Base-by-base conservation (phyloP, 2,113 vertebrate genomes). In the Erythrocercus mccallii region DNA sequence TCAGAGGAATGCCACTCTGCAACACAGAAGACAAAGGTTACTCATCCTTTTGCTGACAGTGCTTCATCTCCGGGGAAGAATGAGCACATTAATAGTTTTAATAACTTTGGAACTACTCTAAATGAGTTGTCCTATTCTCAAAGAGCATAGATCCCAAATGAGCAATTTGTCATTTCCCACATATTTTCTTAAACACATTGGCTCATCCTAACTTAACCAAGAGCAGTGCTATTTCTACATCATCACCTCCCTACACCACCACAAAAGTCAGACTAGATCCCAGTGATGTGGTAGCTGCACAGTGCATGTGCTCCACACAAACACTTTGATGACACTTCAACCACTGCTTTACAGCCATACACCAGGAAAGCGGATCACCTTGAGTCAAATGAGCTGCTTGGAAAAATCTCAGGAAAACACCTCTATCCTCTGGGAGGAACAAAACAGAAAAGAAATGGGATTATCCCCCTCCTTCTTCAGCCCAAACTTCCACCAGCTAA, bases 211-310 rank as follows among this genome's bases (percentile, higher is more conserved):
- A 76, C 37, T 83, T 37, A 37, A 83, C 6, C 22, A 89, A 86
- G 4, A 12, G 10, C 45, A 24, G 25, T 15, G 25, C 33, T 82
- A 9, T 25, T 87, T 68, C 73, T 54, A 25, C 0, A 2, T 24
- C 5, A 18, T 33, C 6, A 7, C 35, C 61, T 65, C 73, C 42
- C 23, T 24, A 54, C 21, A 38, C 3, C 22, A 33, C 44, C 20
- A 23, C 3, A 40, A 40, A 28, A 62, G 28, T 40, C 57, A 81
- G 22, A 45, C 8, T 14, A 54, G 44, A 24, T 15, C 28, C 27
- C 44, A 64, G 0, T 6, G 25, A n/a, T 2, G 0, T 1, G 10
- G 40, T 1, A 62, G 18, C 50, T 37, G 57, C 53, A 71, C 30
- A 27, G 11, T 10, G 12, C 4, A 1, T 1, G 1, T 11, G 25